Conservation (phyloP, 2,888 invertebrate species). For the Drosophila mayaguana region DNA sequence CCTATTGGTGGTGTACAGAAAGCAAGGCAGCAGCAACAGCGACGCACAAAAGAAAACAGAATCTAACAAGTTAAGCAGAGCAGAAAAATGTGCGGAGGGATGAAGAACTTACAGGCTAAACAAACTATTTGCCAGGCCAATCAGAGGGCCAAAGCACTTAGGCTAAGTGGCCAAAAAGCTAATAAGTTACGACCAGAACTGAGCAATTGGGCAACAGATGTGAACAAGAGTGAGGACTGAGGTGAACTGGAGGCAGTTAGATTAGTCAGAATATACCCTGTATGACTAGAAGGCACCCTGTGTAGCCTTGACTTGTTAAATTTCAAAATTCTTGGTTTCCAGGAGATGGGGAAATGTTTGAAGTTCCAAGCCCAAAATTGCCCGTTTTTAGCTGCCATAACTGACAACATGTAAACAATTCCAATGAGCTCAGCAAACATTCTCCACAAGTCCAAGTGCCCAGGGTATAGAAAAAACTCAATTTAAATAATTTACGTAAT, state of each 20-base stretch:
- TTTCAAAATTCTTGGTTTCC: too few relatives aligned
- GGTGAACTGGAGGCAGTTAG: background rate
- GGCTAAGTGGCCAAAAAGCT: conserved; percentile 38
- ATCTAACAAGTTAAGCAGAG: conserved; percentile 20
- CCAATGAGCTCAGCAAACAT: too few relatives aligned
- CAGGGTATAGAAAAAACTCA: background rate
- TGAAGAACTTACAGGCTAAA: conserved; percentile 16
- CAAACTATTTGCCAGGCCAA: conserved; percentile 40
- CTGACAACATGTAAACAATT: too few relatives aligned
- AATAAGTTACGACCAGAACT: conserved; percentile 40
- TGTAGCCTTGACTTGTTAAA: too few relatives aligned
- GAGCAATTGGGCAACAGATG: conserved; percentile 26
- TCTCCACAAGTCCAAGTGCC: too few relatives aligned
- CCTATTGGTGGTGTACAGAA: background rate
- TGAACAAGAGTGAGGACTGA: background rate
- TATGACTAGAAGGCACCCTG: too few relatives aligned
- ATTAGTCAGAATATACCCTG: background rate
- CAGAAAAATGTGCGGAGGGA: conserved; percentile 6
- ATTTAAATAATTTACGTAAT: conserved; percentile 47
- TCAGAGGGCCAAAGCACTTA: conserved; percentile 45
- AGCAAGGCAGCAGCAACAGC: background rate
- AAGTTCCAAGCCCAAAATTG: too few relatives aligned
- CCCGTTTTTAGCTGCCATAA: too few relatives aligned
- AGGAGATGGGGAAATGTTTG: too few relatives aligned
- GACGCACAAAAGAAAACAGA: conserved; percentile 33